Evolutionary conservation across 2,113 vertebrate genomes (phyloP), one percentile per base, ranked within the genome.

Genomic region (Tangachromis dhanisi): DNA sequence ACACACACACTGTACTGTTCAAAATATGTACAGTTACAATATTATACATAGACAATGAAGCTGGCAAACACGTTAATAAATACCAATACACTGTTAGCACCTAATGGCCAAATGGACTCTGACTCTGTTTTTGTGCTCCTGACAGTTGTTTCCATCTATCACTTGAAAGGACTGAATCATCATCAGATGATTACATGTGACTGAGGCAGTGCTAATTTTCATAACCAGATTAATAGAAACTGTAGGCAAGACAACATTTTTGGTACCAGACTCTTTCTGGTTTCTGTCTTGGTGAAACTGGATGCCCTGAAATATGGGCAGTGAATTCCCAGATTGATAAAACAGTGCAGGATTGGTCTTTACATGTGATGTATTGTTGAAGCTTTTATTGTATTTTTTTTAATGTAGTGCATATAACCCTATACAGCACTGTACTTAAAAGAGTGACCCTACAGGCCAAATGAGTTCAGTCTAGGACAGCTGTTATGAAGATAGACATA

Each of bases 401-500:
- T 3, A 35, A 9, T 51, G 16, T 9, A 51, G 47, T n/a, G 7
- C 17, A 78, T 51, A 78, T 7, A 24, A 59, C 33, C 68, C 38
- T 21, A 81, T 5, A 14, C 33, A 63, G 14, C 26, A 17, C 26
- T 19, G 78, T 38, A 54, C 31, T 47, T 26, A 38, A 53, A 73
- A 73, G 9, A 31, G 11, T 4, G 19, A 31, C 17, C 85, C 81
- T 66, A 40, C 7, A 1, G 83, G 85, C 26, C 19, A 40, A 31
- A 57, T 80, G 45, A 66, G 35, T 17, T 40, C 4, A 9, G 59
- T 71, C 49, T 1, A 47, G 49, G 11, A 14, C 4, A 10, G 80
- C 12, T 51, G 31, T 21, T 83, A 40, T 38, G 61, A 86, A 88
- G 83, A 83, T 40, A 42, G 33, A 45, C 31, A 9, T 79, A 82